Percentiles rank a stretch among this genome's conserved stretches.
Evolutionary conservation across 2,797 vertebrate genomes (phyloP).

Genomic region (Tapirus indicus): DNA sequence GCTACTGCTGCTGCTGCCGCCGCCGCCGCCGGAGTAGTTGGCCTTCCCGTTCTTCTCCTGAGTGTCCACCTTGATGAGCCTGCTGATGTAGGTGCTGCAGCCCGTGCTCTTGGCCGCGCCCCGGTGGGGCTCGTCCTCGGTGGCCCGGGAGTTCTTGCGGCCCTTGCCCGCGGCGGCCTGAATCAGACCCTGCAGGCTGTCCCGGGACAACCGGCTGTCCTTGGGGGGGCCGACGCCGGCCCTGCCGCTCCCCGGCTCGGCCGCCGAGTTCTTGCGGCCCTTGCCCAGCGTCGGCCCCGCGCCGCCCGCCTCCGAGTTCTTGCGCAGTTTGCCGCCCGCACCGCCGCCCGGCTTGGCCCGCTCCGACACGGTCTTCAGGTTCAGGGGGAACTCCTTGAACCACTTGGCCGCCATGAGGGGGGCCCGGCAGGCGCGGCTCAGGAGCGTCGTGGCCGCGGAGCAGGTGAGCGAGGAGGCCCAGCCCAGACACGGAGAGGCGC

Average conservation of each 20-base stretch:
- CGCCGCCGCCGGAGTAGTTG: conserved; percentile 73
- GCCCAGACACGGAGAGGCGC: conserved; percentile 88
- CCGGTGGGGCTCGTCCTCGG: conserved; percentile 89
- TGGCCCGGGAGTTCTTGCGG: conserved; percentile 93
- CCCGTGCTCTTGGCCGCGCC: conserved; percentile 87
- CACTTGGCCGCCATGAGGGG: conserved; percentile 96
- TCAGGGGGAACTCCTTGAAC: conserved; percentile 98
- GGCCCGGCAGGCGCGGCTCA: conserved; percentile 79
- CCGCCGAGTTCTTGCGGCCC: conserved; percentile 94
- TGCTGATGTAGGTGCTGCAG: conserved; percentile 94
- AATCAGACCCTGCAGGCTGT: conserved; percentile 83
- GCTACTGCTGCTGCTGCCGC: conserved; percentile 2
- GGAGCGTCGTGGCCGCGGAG: conserved; percentile 68
- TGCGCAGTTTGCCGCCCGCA: conserved; percentile 88
- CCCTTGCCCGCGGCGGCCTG: conserved; percentile 92
- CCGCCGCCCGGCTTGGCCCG: conserved; percentile 88
- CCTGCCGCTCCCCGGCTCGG: conserved; percentile 86
- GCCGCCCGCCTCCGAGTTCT: conserved; percentile 85
- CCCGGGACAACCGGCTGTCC: conserved; percentile 85
- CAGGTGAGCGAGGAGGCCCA: conserved; percentile 87
- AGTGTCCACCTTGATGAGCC: conserved; percentile 97
- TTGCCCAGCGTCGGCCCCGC: conserved; percentile 87
- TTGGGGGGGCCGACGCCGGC: conserved; percentile 77
- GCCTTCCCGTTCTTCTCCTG: conserved; percentile 93
- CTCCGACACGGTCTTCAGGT: conserved; percentile 94